Conservation (phyloP, 2,797 vertebrate genomes). For the Hybognathus amarus region DNA sequence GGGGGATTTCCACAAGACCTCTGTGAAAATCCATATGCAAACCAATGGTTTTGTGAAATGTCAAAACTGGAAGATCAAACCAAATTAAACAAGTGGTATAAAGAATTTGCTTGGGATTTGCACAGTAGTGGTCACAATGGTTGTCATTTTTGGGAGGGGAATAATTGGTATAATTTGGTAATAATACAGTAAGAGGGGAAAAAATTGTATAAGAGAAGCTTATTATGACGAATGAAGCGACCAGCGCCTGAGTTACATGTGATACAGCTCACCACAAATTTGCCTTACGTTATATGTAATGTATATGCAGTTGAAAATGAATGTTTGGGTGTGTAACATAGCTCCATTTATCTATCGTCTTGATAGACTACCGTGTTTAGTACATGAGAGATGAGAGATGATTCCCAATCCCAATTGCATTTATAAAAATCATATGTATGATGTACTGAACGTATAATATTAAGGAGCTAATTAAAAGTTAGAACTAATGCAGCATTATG, state of each 20-base stretch:
- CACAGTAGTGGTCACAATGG: slow-evolving; percentile 42
- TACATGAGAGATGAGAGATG: not conserved
- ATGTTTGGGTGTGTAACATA: slow-evolving; percentile 19
- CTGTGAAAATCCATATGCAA: slow-evolving; percentile 48
- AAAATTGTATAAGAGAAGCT: slow-evolving; percentile 7
- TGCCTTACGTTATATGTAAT: slow-evolving; percentile 22
- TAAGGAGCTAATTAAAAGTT: not conserved
- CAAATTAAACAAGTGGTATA: slow-evolving; percentile 30
- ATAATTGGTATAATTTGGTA: slow-evolving; percentile 40
- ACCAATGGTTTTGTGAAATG: slow-evolving; percentile 45
- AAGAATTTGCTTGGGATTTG: slow-evolving; percentile 39
- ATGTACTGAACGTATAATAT: not conserved
- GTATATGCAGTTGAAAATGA: slow-evolving; percentile 26
- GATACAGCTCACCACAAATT: slow-evolving; percentile 40
- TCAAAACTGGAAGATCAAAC: slow-evolving; percentile 42
- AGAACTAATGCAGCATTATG: not conserved
- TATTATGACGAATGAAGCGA: slow-evolving; percentile 43
- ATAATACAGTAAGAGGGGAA: slow-evolving; percentile 39
- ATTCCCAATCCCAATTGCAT: not conserved
- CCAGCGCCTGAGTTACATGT: slow-evolving; percentile 28
- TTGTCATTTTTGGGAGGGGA: slow-evolving; percentile 55
- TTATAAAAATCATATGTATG: not conserved
- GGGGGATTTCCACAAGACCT: slow-evolving; percentile 43
- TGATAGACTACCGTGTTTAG: not conserved
- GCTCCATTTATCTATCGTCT: not conserved